phyloP scores from a whole-genome alignment of 2,797 vertebrate genomes.

The Carcharodon carcharias region DNA sequence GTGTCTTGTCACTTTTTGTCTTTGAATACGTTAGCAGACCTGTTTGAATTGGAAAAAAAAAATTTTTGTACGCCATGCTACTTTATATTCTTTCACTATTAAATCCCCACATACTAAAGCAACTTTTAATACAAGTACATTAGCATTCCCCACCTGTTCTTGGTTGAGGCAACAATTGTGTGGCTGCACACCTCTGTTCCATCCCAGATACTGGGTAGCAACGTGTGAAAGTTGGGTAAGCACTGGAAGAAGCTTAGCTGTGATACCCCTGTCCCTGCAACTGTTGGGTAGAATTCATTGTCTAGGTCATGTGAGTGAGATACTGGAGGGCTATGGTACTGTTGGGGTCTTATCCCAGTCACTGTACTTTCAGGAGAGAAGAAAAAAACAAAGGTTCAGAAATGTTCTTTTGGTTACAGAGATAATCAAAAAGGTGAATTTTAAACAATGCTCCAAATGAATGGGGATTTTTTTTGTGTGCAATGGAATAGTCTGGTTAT shows the following conservation, averaged over 20 bases:
- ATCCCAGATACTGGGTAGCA: neutral
- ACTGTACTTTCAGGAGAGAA: neutral
- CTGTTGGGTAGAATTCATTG: neutral
- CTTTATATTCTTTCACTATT: conserved; percentile 17
- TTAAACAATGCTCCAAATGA: neutral
- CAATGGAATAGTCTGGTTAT: neutral
- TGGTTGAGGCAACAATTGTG: neutral
- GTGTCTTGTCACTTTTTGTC: neutral
- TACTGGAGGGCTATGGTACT: neutral
- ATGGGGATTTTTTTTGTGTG: neutral
- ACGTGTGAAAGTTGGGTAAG: neutral
- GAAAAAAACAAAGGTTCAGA: neutral
- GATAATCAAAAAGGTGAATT: neutral
- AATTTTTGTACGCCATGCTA: neutral
- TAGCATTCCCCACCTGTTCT: neutral
- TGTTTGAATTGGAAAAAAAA: neutral
- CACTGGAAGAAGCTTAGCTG: neutral
- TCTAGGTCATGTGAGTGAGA: neutral
- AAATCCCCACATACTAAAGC: neutral
- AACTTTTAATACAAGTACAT: neutral
- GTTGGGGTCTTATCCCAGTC: neutral
- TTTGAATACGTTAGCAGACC: neutral
- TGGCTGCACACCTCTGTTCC: neutral
- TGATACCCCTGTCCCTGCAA: neutral
- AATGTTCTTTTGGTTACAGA: neutral